Percentiles rank a stretch among this genome's conserved stretches.
phyloP scores from a whole-genome alignment of 2,888 invertebrate species.

The Aethes cnicana region DNA sequence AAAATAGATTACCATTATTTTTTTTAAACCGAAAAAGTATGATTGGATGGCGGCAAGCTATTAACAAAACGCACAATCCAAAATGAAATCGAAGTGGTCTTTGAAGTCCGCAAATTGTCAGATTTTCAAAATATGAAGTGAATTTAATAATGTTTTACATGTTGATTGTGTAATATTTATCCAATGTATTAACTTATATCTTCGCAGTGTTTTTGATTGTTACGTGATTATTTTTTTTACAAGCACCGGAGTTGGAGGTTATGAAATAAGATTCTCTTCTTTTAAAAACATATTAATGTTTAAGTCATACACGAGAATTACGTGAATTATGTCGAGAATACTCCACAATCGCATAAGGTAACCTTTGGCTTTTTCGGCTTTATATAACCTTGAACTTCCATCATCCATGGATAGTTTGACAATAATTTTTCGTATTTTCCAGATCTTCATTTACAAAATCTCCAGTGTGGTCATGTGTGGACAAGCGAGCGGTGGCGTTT shows the following conservation, averaged over 20 bases:
- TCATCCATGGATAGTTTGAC: too few species aligned
- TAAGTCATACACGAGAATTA: slow-evolving; percentile 46
- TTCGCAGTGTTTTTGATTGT: slow-evolving; percentile 41
- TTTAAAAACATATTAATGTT: slow-evolving; percentile 38
- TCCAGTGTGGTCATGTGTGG: slow-evolving; percentile 61
- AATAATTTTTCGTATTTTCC: slow-evolving; percentile 29
- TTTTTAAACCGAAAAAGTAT: background rate
- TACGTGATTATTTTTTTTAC: slow-evolving; percentile 48
- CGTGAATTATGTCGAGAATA: slow-evolving; percentile 74
- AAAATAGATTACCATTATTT: background rate
- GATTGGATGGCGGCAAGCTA: background rate
- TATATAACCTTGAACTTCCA: too few species aligned
- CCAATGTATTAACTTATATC: slow-evolving; percentile 43
- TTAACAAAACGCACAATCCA: slow-evolving; percentile 24
- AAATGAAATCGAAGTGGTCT: slow-evolving; percentile 51
- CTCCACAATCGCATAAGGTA: slow-evolving; percentile 75
- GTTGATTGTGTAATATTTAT: slow-evolving; percentile 70
- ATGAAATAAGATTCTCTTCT: slow-evolving; percentile 59
- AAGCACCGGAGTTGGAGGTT: slow-evolving; percentile 65
- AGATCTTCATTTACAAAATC: slow-evolving; percentile 58
- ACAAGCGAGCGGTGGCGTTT: slow-evolving; percentile 73
- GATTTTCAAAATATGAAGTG: slow-evolving; percentile 67
- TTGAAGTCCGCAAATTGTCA: slow-evolving; percentile 57
- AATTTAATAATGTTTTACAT: slow-evolving; percentile 69
- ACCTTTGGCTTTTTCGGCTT: too few species aligned